A percentile compares a stretch with the other conserved stretches of the same genome.
phyloP scores from a whole-genome alignment of 2,113 vertebrate species.

The Nannobrachium achirus region DNA sequence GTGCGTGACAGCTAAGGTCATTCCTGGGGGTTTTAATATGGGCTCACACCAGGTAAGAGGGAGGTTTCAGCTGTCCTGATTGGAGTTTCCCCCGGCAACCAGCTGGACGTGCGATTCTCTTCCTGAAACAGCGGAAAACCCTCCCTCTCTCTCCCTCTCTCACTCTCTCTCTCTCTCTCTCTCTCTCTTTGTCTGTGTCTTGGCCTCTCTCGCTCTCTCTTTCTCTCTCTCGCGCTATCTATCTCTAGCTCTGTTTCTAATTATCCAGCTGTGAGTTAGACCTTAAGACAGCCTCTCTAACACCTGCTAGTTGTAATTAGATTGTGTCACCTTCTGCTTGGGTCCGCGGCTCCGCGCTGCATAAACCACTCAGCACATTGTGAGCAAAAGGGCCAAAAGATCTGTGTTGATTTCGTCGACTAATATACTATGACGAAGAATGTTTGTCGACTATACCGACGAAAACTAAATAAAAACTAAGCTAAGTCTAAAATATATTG shows the following conservation, averaged over 20 bases:
- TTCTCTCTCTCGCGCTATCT: background rate
- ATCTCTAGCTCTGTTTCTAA: background rate
- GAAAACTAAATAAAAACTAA: too few species aligned
- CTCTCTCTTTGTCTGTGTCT: constrained; percentile 22
- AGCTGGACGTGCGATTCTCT: constrained; percentile 66
- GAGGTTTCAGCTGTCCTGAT: constrained; percentile 63
- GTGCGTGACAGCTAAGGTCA: constrained; percentile 75
- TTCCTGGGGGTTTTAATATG: constrained; percentile 74
- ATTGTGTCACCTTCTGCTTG: too few species aligned
- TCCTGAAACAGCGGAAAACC: constrained; percentile 45
- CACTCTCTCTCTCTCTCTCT: background rate
- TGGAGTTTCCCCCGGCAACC: constrained; percentile 68
- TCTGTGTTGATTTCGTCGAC: too few species aligned
- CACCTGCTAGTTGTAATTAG: background rate
- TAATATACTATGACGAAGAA: too few species aligned
- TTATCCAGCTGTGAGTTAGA: background rate
- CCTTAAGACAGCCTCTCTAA: background rate
- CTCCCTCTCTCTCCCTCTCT: constrained; percentile 4
- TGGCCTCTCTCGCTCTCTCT: background rate
- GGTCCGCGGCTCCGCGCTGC: too few species aligned
- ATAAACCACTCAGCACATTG: too few species aligned
- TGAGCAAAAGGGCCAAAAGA: too few species aligned
- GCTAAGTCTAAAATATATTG: too few species aligned
- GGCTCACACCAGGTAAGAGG: constrained; percentile 70
- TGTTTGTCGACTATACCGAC: too few species aligned